Conservation (phyloP, 37 sponge, comb jelly and placozoan genomes). For the Axinella damicornis region DNA sequence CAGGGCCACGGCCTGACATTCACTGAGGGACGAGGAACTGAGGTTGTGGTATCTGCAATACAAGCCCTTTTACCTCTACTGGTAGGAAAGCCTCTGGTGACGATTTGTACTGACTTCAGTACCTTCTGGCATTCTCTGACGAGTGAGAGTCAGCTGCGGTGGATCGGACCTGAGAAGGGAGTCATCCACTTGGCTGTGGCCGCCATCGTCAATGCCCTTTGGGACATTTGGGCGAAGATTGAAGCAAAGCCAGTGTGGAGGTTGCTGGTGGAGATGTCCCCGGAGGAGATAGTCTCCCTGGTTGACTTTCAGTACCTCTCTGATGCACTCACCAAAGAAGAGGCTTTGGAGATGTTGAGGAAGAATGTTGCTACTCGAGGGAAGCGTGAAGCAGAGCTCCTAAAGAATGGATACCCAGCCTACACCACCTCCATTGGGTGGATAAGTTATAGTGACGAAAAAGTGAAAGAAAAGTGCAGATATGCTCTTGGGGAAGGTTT, state of each 20-base stretch:
- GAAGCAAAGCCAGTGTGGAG: conserved; percentile 88
- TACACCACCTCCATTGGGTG: conserved; percentile 92
- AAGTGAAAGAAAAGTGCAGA: conserved; percentile 41
- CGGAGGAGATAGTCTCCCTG: conserved; percentile 79
- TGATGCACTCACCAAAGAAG: conserved; percentile 75
- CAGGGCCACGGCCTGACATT: conserved; percentile 90
- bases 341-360: conserved; percentile 68
- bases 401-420: conserved; percentile 69
- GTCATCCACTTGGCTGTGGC: conserved; percentile 86
- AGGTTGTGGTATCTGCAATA: conserved; percentile 75
- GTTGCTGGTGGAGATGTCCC: conserved; percentile 66
- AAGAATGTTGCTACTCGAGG: conserved; percentile 26
- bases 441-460: conserved; percentile 88
- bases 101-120: conserved; percentile 74
- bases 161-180: conserved; percentile 94
- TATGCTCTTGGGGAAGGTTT: conserved; percentile 76
- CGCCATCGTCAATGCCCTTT: conserved; percentile 84
- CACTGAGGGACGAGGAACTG: conserved; percentile 91
- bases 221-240: conserved; percentile 93
- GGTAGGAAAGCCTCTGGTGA: conserved; percentile 47
- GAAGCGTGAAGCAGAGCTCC: conserved; percentile 48
- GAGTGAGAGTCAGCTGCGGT: conserved; percentile 85
- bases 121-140: conserved; percentile 80
- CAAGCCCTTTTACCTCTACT: conserved; percentile 46
- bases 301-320: conserved; percentile 82